Evolutionary conservation across 2,888 invertebrate species (phyloP), one percentile per base, ranked within the genome.

Genomic region (Thecocarcelia acutangulata): DNA sequence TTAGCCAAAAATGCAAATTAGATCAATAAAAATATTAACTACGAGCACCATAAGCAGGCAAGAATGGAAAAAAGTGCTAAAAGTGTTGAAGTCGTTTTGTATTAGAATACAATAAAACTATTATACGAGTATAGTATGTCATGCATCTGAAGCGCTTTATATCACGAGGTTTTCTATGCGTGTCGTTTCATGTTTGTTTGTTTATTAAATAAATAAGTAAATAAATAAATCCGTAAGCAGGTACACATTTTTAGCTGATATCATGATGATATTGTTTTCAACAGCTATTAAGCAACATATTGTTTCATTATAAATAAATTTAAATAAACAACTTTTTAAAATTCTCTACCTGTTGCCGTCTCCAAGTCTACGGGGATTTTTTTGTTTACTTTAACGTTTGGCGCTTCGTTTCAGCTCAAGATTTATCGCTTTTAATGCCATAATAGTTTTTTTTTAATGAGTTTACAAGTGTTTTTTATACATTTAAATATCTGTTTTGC

Each of bases 321-420:
- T n/a, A 33, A 70, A 48, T 59, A 50, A 59, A 17, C 61, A 56
- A 48, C 61, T 61, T 33, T 54, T 80, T 76, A 68, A 72, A 48
- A 77, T 73, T 73, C 68, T 58, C 17, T 15, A 58, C 56, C 33
- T 24, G 42, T 17, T 69, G 73, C 28, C 77, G 81, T 73, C 81
- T 64, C 13, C 37, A 46, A 56, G 81, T 82, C 77, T 82, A 64
- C 42, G 81, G 81, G 81, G 58, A 59, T 80, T 77, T 81, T 81
- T 72, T 44, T 73, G 28, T 48, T 37, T 44, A 19, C 50, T 28
- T 19, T 40, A 6, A 24, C 33, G 28, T 54, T 52, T 52, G 3
- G 17, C 9, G 9, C 28, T 61, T 58, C 44, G 24, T 24, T 75
- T 21, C 3, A 54, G n/a, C 33, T 66, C 5, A 58, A 64, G 64